Conservation (phyloP, 2,797 vertebrate genomes). For the Halcyon badia region DNA sequence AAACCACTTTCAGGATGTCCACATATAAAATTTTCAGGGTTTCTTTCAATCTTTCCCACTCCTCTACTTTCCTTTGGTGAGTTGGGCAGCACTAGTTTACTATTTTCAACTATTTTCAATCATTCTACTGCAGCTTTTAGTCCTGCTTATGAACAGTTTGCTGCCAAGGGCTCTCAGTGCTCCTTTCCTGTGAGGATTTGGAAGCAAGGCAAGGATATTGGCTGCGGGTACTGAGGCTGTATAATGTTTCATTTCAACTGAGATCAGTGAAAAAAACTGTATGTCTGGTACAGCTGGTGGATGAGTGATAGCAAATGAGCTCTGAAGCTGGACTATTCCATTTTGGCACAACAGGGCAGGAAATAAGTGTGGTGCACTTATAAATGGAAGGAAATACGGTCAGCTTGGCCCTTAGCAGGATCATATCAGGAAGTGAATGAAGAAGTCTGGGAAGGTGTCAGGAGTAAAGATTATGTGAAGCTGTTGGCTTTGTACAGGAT, state of each 20-base stretch:
- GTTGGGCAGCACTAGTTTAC: too few species aligned
- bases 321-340: not conserved
- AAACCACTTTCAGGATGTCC: not conserved
- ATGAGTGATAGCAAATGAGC: not conserved
- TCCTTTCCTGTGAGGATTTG: not conserved
- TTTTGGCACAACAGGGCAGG: not conserved
- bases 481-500: accelerated
- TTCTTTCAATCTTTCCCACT: not conserved
- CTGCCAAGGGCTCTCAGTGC: not conserved
- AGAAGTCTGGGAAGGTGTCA: not conserved
- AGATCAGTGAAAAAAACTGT: not conserved
- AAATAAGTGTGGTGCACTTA: accelerated
- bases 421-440: accelerated
- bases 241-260: too few species aligned
- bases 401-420: not conserved
- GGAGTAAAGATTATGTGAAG: not conserved
- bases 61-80: not conserved
- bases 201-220: not conserved
- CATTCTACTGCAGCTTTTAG: not conserved
- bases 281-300: accelerated
- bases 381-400: not conserved
- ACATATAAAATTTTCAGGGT: not conserved
- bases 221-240: not conserved
- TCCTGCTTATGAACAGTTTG: not conserved
- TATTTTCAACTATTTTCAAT: not conserved